phyloP scores from a whole-genome alignment of 2,888 invertebrate genomes.

The Sinohyriopsis cumingii region DNA sequence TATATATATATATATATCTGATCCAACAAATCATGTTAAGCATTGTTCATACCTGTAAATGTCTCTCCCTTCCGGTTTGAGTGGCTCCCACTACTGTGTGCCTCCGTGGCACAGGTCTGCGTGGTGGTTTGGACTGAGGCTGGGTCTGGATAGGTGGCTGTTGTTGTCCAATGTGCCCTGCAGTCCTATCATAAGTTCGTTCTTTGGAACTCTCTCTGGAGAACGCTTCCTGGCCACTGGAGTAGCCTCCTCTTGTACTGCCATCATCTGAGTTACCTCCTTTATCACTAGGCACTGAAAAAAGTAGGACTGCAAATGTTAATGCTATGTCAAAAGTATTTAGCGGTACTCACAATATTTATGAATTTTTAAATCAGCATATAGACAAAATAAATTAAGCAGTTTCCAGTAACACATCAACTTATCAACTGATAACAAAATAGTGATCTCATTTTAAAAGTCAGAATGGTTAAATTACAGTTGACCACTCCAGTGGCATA shows the following conservation, averaged over 20 bases:
- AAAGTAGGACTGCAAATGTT: no score
- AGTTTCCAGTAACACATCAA: no score
- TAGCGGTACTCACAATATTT: no score
- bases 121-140: conserved; percentile 24
- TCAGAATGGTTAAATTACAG: no score
- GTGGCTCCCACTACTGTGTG: conserved; percentile 34
- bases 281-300: conserved; percentile 12
- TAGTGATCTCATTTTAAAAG: no score
- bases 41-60: conserved; percentile 11
- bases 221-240: conserved; percentile 28
- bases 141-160: conserved; percentile 23
- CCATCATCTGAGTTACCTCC: conserved; percentile 40
- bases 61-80: conserved; percentile 7
- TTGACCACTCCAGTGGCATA: no score
- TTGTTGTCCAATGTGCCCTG: conserved; percentile 3
- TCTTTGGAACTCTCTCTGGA: conserved; percentile 13
- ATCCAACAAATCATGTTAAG: no score
- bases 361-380: no score
- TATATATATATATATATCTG: no score
- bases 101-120: conserved; percentile 24
- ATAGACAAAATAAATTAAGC: no score
- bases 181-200: conserved; percentile 3
- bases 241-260: conserved; percentile 36
- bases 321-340: no score
- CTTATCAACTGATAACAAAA: no score